phyloP scores from a whole-genome alignment of 2,797 vertebrate genomes.

The Trematomus bernacchii region DNA sequence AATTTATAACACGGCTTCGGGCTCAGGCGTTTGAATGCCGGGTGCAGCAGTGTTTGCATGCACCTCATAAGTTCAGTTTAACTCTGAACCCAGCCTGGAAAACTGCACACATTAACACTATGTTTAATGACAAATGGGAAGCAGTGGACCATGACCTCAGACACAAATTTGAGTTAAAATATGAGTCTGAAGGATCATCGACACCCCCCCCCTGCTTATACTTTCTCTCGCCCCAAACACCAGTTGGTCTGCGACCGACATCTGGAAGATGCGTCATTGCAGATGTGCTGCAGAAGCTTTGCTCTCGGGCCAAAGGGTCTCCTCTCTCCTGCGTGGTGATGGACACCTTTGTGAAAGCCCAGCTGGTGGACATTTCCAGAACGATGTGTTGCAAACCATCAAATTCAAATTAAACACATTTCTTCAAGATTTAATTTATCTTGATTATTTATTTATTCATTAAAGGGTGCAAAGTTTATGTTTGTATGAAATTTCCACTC shows the following conservation, averaged over 20 bases:
- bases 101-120: slow-evolving; percentile 67
- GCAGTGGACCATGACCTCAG: slow-evolving; percentile 60
- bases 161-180: slow-evolving; percentile 67
- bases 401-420: slow-evolving; percentile 31
- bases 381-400: slow-evolving; percentile 15
- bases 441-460: slow-evolving; percentile 1
- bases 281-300: slow-evolving; percentile 82
- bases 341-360: slow-evolving; percentile 69
- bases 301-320: slow-evolving; percentile 80
- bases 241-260: slow-evolving; percentile 72
- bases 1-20: slow-evolving; percentile 62
- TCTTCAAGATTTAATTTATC: slow-evolving; percentile 14
- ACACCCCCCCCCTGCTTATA: slow-evolving; percentile 49
- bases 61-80: slow-evolving; percentile 23
- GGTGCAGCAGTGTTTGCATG: slow-evolving; percentile 36
- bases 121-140: slow-evolving; percentile 66
- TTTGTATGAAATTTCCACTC: slow-evolving; percentile 2
- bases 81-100: slow-evolving; percentile 35
- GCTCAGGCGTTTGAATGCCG: not conserved
- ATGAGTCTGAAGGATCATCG: slow-evolving; percentile 61
- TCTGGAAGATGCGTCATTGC: slow-evolving; percentile 86
- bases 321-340: slow-evolving; percentile 66
- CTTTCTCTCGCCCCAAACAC: slow-evolving; percentile 57
- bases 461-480: not conserved
- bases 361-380: slow-evolving; percentile 76